phyloP scores from a whole-genome alignment of 2,888 invertebrate genomes.

The Crossocerus cetratus region DNA sequence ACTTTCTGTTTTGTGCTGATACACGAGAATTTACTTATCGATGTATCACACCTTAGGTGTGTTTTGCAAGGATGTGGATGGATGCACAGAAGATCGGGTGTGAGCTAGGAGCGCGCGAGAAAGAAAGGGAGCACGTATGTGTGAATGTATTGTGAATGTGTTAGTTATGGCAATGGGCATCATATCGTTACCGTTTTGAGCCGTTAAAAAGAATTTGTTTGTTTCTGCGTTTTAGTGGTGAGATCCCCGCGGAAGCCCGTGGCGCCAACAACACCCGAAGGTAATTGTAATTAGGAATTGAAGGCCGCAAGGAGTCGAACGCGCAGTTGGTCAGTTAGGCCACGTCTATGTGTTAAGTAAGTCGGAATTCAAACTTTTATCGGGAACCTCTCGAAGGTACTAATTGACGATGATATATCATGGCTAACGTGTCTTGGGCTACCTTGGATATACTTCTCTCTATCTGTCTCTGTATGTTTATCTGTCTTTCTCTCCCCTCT shows the following conservation, averaged over 20 bases:
- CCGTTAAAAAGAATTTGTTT: conserved; percentile 55
- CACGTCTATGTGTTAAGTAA: conserved; percentile 77
- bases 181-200: conserved; percentile 24
- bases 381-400: conserved; percentile 63
- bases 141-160: conserved; percentile 2
- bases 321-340: conserved; percentile 76
- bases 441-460: conserved; percentile 36
- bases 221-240: conserved; percentile 78
- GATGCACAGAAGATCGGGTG: no score
- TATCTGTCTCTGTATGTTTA: background rate
- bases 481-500: no score
- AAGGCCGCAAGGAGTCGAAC: conserved; percentile 75
- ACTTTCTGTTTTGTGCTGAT: conserved; percentile 18
- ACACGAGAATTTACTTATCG: conserved; percentile 37
- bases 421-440: conserved; percentile 36
- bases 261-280: conserved; percentile 77
- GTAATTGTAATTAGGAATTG: conserved; percentile 78
- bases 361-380: conserved; percentile 74
- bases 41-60: conserved; percentile 44
- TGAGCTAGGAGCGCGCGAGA: background rate
- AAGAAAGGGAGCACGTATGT: background rate
- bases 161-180: conserved; percentile 29
- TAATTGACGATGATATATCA: conserved; percentile 47
- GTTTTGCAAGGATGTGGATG: conserved; percentile 8
- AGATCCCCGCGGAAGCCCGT: conserved; percentile 78